These are phyloP conservation scores for Sesamia nonagrioides DNA, from an alignment of 1,140 invertebrate species.

Conservation along the genomic window DNA sequence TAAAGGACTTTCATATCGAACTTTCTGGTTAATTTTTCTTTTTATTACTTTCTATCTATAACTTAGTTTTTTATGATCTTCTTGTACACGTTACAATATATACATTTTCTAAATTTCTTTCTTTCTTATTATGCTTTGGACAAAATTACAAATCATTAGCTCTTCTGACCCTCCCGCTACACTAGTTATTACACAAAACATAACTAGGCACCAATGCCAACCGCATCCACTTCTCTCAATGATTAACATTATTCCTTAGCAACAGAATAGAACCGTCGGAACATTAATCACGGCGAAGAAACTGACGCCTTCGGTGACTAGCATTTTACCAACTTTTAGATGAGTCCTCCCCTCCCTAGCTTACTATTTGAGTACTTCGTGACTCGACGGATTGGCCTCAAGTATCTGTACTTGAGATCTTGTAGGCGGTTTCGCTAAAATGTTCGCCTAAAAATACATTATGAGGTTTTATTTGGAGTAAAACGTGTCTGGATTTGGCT, in stretches of 20 bases:
- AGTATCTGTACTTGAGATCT: slow-evolving; percentile 40
- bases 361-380: slow-evolving; percentile 44
- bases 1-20: no score
- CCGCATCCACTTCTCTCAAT: background rate
- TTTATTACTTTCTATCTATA: no score
- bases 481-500: background rate
- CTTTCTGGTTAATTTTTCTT: no score
- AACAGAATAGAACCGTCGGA: slow-evolving; percentile 30
- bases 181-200: background rate
- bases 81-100: no score
- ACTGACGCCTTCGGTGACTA: slow-evolving; percentile 40
- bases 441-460: slow-evolving; percentile 14
- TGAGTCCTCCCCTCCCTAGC: slow-evolving; percentile 25
- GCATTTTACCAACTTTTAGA: slow-evolving; percentile 45
- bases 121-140: no score
- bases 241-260: slow-evolving; percentile 44
- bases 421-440: slow-evolving; percentile 15
- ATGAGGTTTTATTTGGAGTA: background rate
- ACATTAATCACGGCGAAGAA: slow-evolving; percentile 52
- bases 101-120: no score
- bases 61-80: no score
- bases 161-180: background rate
- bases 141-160: background rate
- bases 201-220: background rate
- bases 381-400: slow-evolving; percentile 15